Evolutionary conservation across 1,140 invertebrate species (phyloP), one percentile per base, ranked within the genome.

Genomic region (Drosophila littoralis): DNA sequence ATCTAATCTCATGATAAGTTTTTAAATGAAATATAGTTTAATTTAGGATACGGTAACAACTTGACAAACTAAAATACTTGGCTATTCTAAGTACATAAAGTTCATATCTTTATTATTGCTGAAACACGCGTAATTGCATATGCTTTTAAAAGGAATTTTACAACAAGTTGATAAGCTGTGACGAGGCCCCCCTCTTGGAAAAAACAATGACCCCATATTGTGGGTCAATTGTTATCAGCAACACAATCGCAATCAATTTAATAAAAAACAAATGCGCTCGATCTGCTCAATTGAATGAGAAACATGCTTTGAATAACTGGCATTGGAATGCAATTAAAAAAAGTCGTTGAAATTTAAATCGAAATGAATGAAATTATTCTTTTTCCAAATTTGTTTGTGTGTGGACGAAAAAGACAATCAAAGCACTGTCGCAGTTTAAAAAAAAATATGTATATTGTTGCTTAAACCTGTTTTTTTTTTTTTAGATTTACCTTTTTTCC

Each of bases 401-500:
- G 22, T 22, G 2, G 22, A 22, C 22, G 22, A 28, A 4, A 28
- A 28, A 28, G 0, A 28, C 3, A 5, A 28, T 5, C 22, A 28
- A 28, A 28, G 4, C 22, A 28, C 22, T 28, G 22, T 28, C 22
- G 0, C 22, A 28, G 22, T 38, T 38, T 3, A 38, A 38, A 38
- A 36, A 38, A 38, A 38, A 38, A 38, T 4, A 0, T 38, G 36
- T 38, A 4, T 38, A 10, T 3, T 38, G 10, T 40, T 40, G 12
- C 9, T 2, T 12, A 40, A 40, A 1, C 2, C 3, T 4, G 9
- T 40, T 40, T 40, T 10, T 40, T 12, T 40, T 12, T n/a, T 22
- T 22, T 17, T 1, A 22, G 13, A 17, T 67, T 83, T 90, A 93
- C 93, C 92, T 93, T 93, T 77, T 93, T 93, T 13, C 93, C 93